Conservation (phyloP, 2,888 invertebrate genomes). For the Drosophila antonietae region DNA sequence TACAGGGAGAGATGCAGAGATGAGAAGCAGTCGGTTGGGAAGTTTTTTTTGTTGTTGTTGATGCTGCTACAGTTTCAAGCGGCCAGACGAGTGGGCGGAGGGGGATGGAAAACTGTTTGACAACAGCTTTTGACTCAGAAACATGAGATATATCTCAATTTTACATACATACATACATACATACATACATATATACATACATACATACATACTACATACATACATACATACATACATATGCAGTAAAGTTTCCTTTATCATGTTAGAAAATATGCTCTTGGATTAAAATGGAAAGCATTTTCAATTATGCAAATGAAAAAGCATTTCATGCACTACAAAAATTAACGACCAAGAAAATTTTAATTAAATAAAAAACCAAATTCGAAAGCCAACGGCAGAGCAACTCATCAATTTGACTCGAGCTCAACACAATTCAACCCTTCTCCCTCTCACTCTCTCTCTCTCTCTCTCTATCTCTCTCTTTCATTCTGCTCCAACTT, state of each 20-base stretch:
- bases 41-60: not conserved
- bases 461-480: not conserved
- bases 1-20: not conserved
- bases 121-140: conserved; percentile 1
- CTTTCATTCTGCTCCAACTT: conserved; percentile 22
- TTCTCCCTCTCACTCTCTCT: conserved; percentile 16
- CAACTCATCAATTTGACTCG: conserved; percentile 29
- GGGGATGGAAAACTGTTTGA: conserved; percentile 8
- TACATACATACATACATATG: not conserved
- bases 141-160: not conserved
- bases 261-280: conserved; percentile 15
- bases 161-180: not conserved
- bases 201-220: too few species aligned
- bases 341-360: conserved; percentile 74
- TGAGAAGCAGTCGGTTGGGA: not conserved
- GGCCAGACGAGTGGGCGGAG: not conserved
- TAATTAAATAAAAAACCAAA: conserved; percentile 69
- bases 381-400: conserved; percentile 27
- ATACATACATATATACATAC: not conserved
- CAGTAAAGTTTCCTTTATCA: conserved; percentile 16
- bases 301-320: conserved; percentile 70
- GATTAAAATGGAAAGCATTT: conserved; percentile 54
- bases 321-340: conserved; percentile 70
- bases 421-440: conserved; percentile 19
- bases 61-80: conserved; percentile 7